Evolutionary conservation across 2,888 invertebrate species (phyloP).

Genomic region (Sarcophaga caerulescens): DNA sequence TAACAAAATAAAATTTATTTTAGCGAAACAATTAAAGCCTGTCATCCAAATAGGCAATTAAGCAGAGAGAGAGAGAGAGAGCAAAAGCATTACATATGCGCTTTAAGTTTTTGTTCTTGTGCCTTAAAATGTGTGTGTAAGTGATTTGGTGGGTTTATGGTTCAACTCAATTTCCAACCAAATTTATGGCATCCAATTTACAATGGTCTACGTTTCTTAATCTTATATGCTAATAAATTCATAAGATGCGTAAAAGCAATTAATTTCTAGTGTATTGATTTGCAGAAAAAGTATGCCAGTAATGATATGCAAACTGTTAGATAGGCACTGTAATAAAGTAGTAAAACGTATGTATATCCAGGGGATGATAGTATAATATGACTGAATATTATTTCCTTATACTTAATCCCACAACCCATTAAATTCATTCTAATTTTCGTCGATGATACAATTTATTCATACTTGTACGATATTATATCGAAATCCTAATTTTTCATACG

Average conservation of each 20-base stretch:
- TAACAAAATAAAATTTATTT: constrained; percentile 75
- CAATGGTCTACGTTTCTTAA: constrained; percentile 37
- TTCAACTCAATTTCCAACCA: constrained; percentile 59
- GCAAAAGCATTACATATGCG: constrained; percentile 39
- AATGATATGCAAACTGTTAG: constrained; percentile 68
- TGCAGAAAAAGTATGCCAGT: constrained; percentile 40
- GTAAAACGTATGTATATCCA: not conserved
- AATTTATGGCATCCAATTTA: constrained; percentile 60
- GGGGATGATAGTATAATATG: not conserved
- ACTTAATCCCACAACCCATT: constrained; percentile 59
- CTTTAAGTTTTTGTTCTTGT: constrained; percentile 41
- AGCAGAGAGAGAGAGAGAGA: constrained; percentile 16
- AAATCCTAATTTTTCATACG: constrained; percentile 13
- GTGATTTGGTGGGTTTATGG: constrained; percentile 53
- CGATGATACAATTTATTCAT: constrained; percentile 63
- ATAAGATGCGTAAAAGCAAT: constrained; percentile 69
- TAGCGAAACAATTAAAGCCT: constrained; percentile 70
- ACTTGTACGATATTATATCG: constrained; percentile 17
- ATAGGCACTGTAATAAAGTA: constrained; percentile 11
- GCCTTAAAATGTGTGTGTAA: constrained; percentile 30
- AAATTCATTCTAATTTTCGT: constrained; percentile 60
- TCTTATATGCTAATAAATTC: constrained; percentile 75
- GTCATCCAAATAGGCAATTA: constrained; percentile 70
- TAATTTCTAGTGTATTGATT: constrained; percentile 68
- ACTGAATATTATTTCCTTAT: constrained; percentile 16